These are phyloP conservation scores for Drosophila villosipedis DNA, from an alignment of 2,888 invertebrate genomes.

Conservation along the genomic window DNA sequence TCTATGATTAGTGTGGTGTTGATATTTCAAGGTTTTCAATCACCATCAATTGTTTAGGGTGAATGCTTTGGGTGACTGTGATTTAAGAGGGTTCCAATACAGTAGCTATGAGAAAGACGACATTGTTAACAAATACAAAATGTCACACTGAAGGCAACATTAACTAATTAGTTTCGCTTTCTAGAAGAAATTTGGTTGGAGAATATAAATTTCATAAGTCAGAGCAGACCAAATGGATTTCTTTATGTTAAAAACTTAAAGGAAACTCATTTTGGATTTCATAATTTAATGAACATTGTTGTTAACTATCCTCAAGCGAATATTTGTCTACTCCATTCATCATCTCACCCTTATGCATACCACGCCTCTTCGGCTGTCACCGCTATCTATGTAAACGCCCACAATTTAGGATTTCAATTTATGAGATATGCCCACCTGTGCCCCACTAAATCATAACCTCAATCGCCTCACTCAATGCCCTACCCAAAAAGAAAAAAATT, in stretches of 20 bases:
- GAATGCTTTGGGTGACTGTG: conserved; percentile 10
- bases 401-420: conserved; percentile 54
- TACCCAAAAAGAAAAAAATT: conserved; percentile 49
- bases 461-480: conserved; percentile 51
- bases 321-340: conserved; percentile 4
- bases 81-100: not conserved
- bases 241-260: not conserved
- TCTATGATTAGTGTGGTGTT: conserved; percentile 12
- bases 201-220: not conserved
- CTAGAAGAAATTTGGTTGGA: not conserved
- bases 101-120: not conserved
- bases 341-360: not conserved
- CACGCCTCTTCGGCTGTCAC: conserved; percentile 19
- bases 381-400: conserved; percentile 45
- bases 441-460: conserved; percentile 52
- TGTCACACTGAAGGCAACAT: not conserved
- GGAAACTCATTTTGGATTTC: not conserved
- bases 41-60: conserved; percentile 13
- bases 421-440: conserved; percentile 56
- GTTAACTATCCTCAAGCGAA: not conserved
- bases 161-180: not conserved
- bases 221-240: not conserved
- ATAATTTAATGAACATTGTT: not conserved
- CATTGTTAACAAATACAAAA: not conserved
- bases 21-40: conserved; percentile 54